Evolutionary conservation across 1,140 invertebrate genomes (phyloP).

Genomic region (Phenacoccus solenopsis): DNA sequence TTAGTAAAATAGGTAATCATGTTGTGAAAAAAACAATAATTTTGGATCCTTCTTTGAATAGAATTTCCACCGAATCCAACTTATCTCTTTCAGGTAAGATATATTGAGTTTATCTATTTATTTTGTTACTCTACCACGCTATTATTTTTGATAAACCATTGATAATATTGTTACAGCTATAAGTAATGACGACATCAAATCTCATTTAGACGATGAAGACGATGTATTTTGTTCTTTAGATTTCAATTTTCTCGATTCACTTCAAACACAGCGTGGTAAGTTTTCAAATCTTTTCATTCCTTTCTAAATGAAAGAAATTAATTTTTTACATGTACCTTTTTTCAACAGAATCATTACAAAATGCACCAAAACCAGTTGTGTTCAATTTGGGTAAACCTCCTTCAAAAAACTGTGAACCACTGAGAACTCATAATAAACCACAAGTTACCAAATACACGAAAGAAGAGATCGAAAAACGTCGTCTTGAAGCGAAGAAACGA

Average conservation of each 20-base stretch:
- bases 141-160: no score
- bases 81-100: no score
- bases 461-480: conserved; percentile 4
- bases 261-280: not conserved
- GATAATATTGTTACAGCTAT: not conserved
- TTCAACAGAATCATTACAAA: not conserved
- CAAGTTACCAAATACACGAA: not conserved
- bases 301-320: not conserved
- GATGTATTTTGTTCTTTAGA: conserved; percentile 7
- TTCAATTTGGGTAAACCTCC: not conserved
- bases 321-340: no score
- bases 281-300: not conserved
- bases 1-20: no score
- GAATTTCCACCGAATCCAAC: no score
- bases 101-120: no score
- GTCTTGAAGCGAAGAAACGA: not conserved
- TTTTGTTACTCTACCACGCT: no score
- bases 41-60: no score
- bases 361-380: not conserved
- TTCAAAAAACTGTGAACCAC: not conserved
- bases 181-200: not conserved
- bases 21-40: no score
- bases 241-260: not conserved
- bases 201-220: conserved; percentile 10
- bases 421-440: not conserved